Base-by-base conservation (phyloP, 2,113 vertebrate species). In the Bagarius yarrelli region DNA sequence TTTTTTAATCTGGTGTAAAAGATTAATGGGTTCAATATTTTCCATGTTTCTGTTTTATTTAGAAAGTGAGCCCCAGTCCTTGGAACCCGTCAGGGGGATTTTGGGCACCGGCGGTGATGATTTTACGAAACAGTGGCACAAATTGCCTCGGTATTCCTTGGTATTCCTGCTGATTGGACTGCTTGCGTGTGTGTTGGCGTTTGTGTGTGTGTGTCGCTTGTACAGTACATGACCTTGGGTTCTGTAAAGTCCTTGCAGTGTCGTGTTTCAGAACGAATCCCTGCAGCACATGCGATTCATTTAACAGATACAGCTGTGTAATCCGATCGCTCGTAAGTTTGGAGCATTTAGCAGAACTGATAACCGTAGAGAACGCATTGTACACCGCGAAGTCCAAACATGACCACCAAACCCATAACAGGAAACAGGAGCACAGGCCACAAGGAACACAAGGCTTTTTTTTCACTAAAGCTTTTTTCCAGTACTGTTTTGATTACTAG, bases 11-110 rank as follows among this genome's bases (percentile, higher is more conserved):
- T 95, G 90, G 94, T 94, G 92, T 95, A 95, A 97, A 98, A 98
- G 96, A 98, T 99, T 98, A 97, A 99, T 98, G 94, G 94, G 94
- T 95, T 95, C 96, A 95, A 97, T 97, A 96, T 96, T 97, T 96
- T 95, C 92, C 96, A 95, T 95, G 95, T 97, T 94, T 93, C 95
- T 95, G 93, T 94, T 95, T 94, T 93, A 89, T 93, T 94, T 93
- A 88, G 85, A 93, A 91, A 91, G 91, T 88, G 88, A 91, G 89
- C 85, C 66, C 66, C 60, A 78, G 89, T 94, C 89, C 91, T 91
- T 93, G 90, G 90, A 94, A 94, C 92, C 91, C 91, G 91, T 93
- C 94, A 91, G 91, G 91, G 91, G 89, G 89, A 88, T 90, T 88
- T 91, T 89, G 84, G 76, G 82, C 79, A 80, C 64, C 75, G 64